Evolutionary conservation across 2,888 invertebrate species (phyloP).

Genomic region (Yponomeuta plumbellus): DNA sequence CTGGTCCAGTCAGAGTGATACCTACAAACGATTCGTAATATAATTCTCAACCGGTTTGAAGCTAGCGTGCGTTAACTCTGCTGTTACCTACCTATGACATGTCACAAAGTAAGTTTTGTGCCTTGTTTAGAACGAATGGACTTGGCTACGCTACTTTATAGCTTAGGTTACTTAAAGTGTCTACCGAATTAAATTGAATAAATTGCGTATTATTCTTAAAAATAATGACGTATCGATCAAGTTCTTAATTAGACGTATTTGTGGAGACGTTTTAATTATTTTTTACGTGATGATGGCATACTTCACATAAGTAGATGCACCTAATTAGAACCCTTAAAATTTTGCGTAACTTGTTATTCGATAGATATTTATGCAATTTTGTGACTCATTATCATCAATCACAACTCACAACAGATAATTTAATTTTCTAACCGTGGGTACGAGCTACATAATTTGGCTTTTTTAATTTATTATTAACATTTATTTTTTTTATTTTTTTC

Average conservation of each 20-base stretch:
- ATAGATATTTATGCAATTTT: not conserved
- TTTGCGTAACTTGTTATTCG: not conserved
- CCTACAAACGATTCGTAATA: constrained; percentile 38
- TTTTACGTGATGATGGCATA: not conserved
- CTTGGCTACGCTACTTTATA: too few relatives aligned
- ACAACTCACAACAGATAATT: not conserved
- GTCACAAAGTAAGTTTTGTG: not conserved
- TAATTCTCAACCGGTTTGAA: constrained; percentile 65
- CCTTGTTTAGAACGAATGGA: not conserved
- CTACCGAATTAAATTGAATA: not conserved
- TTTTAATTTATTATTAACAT: too few relatives aligned
- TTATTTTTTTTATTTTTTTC: constrained; percentile 27
- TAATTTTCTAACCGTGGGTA: not conserved
- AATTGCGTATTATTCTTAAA: not conserved
- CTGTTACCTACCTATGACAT: not conserved
- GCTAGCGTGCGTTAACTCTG: constrained; percentile 52
- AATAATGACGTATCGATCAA: not conserved
- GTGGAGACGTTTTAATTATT: too few relatives aligned
- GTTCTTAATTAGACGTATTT: not conserved
- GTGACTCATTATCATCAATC: not conserved
- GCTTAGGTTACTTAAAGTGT: not conserved
- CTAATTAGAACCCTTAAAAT: not conserved
- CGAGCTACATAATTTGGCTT: constrained; percentile 23
- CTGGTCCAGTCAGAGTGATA: constrained; percentile 63
- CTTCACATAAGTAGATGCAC: not conserved